A percentile compares a stretch with the other conserved stretches of the same genome.
phyloP scores from a whole-genome alignment of 2,113 vertebrate species.

The Chunga burmeisteri region DNA sequence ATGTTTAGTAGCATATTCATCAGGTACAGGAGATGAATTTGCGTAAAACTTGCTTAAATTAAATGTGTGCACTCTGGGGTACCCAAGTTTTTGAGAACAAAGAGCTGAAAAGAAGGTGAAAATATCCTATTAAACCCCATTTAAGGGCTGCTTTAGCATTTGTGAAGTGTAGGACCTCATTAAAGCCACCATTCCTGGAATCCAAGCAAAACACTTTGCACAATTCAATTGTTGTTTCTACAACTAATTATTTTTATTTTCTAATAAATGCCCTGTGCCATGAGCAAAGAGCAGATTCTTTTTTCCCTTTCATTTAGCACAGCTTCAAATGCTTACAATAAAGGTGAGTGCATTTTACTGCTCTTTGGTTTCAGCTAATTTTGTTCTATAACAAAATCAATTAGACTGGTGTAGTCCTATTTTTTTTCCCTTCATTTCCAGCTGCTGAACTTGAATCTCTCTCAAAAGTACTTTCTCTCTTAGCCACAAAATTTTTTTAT shows the following conservation, averaged over 20 bases:
- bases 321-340: conserved; percentile 52
- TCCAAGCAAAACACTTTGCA: conserved; percentile 76
- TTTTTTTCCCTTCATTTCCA: conserved; percentile 56
- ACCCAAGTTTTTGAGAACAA: conserved; percentile 10
- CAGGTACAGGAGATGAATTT: neutral
- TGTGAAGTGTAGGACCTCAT: conserved; percentile 74
- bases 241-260: conserved; percentile 84
- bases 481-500: conserved; percentile 67
- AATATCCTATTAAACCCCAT: conserved; percentile 49
- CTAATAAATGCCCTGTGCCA: conserved; percentile 68
- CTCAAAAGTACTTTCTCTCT: conserved; percentile 67
- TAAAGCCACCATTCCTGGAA: conserved; percentile 78
- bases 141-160: conserved; percentile 31
- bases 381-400: conserved; percentile 75
- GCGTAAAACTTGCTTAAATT: conserved; percentile 37
- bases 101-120: conserved; percentile 48
- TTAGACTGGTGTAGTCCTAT: conserved; percentile 70
- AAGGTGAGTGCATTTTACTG: conserved; percentile 70
- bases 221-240: conserved; percentile 81
- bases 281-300: conserved; percentile 30
- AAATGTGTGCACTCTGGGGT: neutral
- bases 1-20: neutral
- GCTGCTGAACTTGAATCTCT: conserved; percentile 73
- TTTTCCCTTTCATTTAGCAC: conserved; percentile 49
- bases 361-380: conserved; percentile 66